These are phyloP conservation scores for Drosophila gaucha DNA, from an alignment of 2,888 invertebrate genomes.

Conservation along the genomic window DNA sequence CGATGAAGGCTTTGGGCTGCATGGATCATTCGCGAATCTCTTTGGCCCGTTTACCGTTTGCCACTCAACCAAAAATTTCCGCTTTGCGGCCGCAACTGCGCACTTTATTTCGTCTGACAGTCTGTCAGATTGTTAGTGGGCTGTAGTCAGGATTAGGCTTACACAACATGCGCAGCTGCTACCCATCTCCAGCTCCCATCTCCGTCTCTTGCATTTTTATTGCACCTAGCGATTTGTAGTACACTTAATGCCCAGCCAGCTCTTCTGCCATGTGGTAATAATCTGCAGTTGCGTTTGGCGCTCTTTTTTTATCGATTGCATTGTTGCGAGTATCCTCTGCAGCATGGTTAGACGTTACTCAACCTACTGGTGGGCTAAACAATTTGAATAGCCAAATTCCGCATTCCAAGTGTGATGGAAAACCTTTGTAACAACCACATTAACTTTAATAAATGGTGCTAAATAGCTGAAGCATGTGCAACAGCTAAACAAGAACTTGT, in stretches of 20 bases:
- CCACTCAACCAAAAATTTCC: constrained; percentile 59
- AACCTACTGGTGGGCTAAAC: constrained; percentile 17
- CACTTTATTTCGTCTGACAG: constrained; percentile 16
- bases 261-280: constrained; percentile 17
- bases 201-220: constrained; percentile 11
- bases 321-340: constrained; percentile 17
- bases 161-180: constrained; percentile 43
- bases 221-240: constrained; percentile 22
- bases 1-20: constrained; percentile 21
- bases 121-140: constrained; percentile 19
- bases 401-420: constrained; percentile 34
- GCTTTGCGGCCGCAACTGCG: constrained; percentile 51
- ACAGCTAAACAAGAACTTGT: background rate
- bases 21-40: constrained; percentile 30
- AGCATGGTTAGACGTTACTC: constrained; percentile 11
- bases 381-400: constrained; percentile 38
- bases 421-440: background rate
- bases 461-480: background rate
- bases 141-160: constrained; percentile 61
- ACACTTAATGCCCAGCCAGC: constrained; percentile 22
- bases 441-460: background rate
- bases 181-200: constrained; percentile 18
- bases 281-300: background rate
- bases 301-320: background rate
- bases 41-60: constrained; percentile 15